phyloP scores from a whole-genome alignment of 1,140 invertebrate species.

The Drosophila ironensis region DNA sequence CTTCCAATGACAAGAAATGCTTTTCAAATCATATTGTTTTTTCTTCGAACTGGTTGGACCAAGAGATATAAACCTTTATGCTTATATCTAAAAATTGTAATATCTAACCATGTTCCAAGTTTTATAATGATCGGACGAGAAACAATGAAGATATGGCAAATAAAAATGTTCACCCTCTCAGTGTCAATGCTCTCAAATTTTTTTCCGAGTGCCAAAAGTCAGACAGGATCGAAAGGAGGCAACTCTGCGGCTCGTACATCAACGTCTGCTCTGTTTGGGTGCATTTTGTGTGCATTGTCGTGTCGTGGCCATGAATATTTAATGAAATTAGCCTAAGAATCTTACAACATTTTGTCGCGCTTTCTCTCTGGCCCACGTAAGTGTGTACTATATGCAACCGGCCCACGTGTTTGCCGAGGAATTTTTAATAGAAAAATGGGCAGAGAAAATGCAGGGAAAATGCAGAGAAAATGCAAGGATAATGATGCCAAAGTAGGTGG shows the following conservation, averaged over 20 bases:
- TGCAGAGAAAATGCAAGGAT: constrained; percentile 36
- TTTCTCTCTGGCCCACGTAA: constrained; percentile 9
- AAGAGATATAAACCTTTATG: no score
- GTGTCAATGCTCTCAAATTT: no score
- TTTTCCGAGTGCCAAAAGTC: background rate
- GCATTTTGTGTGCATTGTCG: constrained; percentile 45
- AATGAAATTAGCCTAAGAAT: constrained; percentile 77
- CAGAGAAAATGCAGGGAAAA: background rate
- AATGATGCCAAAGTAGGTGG: constrained; percentile 1
- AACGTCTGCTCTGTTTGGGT: constrained; percentile 7
- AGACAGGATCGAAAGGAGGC: constrained; percentile 1
- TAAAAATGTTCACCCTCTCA: no score
- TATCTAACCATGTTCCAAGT: no score
- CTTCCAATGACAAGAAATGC: no score
- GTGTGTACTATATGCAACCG: background rate
- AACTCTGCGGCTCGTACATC: constrained; percentile 19
- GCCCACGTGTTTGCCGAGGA: constrained; percentile 50
- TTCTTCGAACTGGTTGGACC: no score
- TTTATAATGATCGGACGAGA: no score
- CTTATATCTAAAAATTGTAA: no score
- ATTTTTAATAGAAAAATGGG: constrained; percentile 39
- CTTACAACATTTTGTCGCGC: constrained; percentile 56
- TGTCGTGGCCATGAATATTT: constrained; percentile 75
- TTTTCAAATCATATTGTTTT: no score
- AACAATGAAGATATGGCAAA: no score